Base-by-base conservation (phyloP, 2,888 invertebrate genomes). In the Allacma fusca region DNA sequence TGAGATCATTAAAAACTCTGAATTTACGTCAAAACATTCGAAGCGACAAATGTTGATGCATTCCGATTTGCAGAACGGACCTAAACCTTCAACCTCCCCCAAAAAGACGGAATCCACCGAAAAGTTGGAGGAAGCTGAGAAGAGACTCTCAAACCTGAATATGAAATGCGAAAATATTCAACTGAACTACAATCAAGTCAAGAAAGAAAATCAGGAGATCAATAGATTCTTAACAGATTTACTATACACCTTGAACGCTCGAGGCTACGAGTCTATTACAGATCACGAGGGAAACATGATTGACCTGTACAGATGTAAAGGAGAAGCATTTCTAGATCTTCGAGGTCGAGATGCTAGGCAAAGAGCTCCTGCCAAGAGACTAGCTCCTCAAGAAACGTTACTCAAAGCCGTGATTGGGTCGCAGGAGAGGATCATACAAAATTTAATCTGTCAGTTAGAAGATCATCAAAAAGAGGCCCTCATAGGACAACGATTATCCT, bases 371-470 rank as follows among this genome's bases (percentile, higher is more conserved):
- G 77, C 76, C 67, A 80, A 76, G 72, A 76, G 75, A 64, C 70
- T 73, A 50, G 50, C 68, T 7, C 71, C 77, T 16, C 81, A 80
- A 43, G 82, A 82, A 65, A 76, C 74, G 50, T 23, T 80, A 1
- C 65, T 81, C n/a, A 83, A 83, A 59, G 81, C 83, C 2, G 78
- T 83, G 0, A 82, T 83, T 50, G 83, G 83, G 13, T 80, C 78
- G 62, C 78, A 79, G 28, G 79, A 79, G 24, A 40, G 73, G 24
- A 57, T 77, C 12, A 79, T 79, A 24, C 79, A 71, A 29, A 74
- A 70, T 67, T 77, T 79, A 26, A 65, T 78, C 2, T 7, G 19
- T 21, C 78, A 78, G 28, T 26, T 78, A 50, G 65, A 78, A 23
- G 59, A 71, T 24, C 12, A 59, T 21, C 72, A 72, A 34, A 72